phyloP scores from a whole-genome alignment of 2,797 vertebrate genomes.

The Cyprinella venusta region DNA sequence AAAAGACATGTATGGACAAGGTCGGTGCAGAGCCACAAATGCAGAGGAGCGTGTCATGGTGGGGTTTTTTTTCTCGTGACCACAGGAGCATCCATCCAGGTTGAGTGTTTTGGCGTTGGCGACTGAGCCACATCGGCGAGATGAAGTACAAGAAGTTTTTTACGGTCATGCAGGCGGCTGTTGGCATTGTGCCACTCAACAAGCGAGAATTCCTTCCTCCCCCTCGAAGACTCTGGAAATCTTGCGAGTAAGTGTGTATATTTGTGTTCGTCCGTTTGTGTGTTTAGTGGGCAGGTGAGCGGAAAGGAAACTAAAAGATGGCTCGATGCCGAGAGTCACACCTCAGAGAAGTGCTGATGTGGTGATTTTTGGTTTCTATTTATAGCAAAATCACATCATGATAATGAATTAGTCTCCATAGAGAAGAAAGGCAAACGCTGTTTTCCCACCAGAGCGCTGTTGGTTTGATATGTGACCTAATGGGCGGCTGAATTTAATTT shows the following conservation, averaged over 20 bases:
- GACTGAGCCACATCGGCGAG: conserved; percentile 43
- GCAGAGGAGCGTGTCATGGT: background rate
- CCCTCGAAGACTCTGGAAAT: conserved; percentile 86
- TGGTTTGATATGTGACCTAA: conserved; percentile 4
- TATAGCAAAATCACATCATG: conserved; percentile 30
- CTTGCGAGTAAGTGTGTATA: conserved; percentile 80
- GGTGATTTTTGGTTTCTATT: conserved; percentile 41
- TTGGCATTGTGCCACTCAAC: conserved; percentile 90
- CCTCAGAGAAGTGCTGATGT: conserved; percentile 33
- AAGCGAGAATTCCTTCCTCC: conserved; percentile 89
- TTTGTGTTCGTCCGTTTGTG: conserved; percentile 20
- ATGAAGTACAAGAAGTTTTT: conserved; percentile 95
- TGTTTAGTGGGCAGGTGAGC: conserved; percentile 17
- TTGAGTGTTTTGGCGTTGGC: background rate
- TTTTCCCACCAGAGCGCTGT: background rate
- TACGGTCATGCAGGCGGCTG: conserved; percentile 86
- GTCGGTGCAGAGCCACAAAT: conserved; percentile 26
- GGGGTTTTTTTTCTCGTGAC: background rate
- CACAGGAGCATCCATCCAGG: background rate
- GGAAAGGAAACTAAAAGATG: conserved; percentile 22
- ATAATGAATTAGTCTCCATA: conserved; percentile 32
- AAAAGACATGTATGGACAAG: conserved; percentile 12
- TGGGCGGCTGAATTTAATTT: conserved; percentile 5
- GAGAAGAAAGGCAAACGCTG: conserved; percentile 8
- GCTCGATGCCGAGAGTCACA: conserved; percentile 17